These are phyloP conservation scores for Adelosebastes latens DNA, from an alignment of 2,797 vertebrate species.

Conservation along the genomic window DNA sequence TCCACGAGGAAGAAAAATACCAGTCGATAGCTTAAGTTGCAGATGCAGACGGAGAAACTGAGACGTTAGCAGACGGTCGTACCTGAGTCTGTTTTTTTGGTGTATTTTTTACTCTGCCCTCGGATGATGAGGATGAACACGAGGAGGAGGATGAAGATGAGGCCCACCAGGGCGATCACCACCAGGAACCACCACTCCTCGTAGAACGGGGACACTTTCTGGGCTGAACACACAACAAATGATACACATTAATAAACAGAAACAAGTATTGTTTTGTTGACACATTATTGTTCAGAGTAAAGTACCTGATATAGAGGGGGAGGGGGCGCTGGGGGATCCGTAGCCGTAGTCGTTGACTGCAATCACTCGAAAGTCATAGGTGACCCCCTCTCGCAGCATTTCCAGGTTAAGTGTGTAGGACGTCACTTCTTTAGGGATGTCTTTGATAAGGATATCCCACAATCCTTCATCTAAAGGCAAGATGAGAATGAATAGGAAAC, in stretches of 20 bases:
- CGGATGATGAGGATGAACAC: conserved; percentile 97
- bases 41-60: conserved; percentile 1
- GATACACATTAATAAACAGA: neutral
- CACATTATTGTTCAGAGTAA: neutral
- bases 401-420: conserved; percentile 97
- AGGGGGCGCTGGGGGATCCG: conserved; percentile 93
- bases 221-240: conserved; percentile 81
- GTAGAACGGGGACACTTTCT: conserved; percentile 96
- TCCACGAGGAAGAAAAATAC: conserved; percentile 26
- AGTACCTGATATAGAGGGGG: conserved; percentile 92
- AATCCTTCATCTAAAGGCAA: conserved; percentile 90
- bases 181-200: conserved; percentile 99
- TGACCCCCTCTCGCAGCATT: conserved; percentile 93
- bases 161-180: conserved; percentile 94
- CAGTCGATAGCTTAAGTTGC: conserved; percentile 10
- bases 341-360: conserved; percentile 97
- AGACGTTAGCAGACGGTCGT: conserved; percentile 16
- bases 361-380: conserved; percentile 97
- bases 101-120: conserved; percentile 97
- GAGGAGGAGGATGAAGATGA: conserved; percentile 98
- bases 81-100: conserved; percentile 96
- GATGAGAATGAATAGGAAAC: neutral
- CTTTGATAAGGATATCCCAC: conserved; percentile 98
- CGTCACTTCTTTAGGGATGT: conserved; percentile 97
- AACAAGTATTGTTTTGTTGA: neutral